Base-by-base conservation (phyloP, 2,888 invertebrate species). In the Nemotelus pantherinus region DNA sequence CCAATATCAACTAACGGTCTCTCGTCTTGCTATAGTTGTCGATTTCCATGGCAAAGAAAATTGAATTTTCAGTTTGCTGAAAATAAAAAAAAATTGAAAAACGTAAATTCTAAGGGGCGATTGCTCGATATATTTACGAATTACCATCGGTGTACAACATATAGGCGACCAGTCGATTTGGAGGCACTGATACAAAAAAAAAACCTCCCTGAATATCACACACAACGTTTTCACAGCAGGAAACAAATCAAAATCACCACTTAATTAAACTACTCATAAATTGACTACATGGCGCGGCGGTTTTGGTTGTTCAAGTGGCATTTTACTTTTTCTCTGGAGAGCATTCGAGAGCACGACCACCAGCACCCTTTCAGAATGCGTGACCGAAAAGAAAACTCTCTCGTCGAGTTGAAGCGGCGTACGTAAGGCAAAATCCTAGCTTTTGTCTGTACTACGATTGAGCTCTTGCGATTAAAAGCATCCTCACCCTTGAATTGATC, bases 241-340 rank as follows among this genome's bases (percentile, higher is more conserved):
- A 78, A 64, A 78, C 77, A 77, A 80, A 78, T 79, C 77, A 64
- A 75, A 80, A 81, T 79, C 80, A 79, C 79, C 80, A 81, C 80
- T 81, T 81, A 80, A 81, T 81, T 81, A 81, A 80, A 81, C 80
- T 80, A 81, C 80, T 79, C 80, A 79, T 58, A 76, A 76, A 64
- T 65, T 55, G 76, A 76, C 76, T 65, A 76, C 76, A 53, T 25
- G 25, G 25, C 65, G 43, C 64, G 48, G 75, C 25, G 68, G 44
- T 4, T 41, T n/a, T 67, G 71, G 5, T 57, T 57, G 10, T n/a
- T 55, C 58, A 58, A 58, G 72, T 60, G 74, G 74, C n/a, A n/a
- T 58, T 60, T 74, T 74, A 41, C 47, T 74, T 74, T 48, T 47
- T 43, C 63, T 63, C 63, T 63, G 3, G 63, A 63, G 63, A 63